Conservation (phyloP, 1,140 invertebrate genomes). For the Drosophila insularis region DNA sequence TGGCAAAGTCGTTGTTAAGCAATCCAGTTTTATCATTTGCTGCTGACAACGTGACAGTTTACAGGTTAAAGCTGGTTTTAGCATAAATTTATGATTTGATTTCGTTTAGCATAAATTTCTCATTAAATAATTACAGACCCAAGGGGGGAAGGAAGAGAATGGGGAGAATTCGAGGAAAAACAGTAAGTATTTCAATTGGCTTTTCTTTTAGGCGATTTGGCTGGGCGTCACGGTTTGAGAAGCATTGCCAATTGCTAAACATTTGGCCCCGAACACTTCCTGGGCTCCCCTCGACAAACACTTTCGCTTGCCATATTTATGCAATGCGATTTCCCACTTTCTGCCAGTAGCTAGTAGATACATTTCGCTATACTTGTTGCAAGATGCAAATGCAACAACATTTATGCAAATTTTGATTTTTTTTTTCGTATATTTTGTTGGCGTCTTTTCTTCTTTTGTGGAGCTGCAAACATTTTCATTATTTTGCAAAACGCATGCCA, state of each 20-base stretch:
- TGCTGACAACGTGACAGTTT: constrained; percentile 56
- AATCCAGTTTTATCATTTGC: constrained; percentile 3
- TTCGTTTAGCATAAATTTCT: constrained; percentile 49
- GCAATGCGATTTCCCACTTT: constrained; percentile 79
- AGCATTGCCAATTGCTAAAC: constrained; percentile 59
- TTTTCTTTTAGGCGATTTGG: constrained; percentile 19
- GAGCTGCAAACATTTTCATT: constrained; percentile 60
- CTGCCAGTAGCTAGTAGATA: constrained; percentile 24
- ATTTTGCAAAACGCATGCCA: constrained; percentile 67
- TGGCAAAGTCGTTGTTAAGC: background rate
- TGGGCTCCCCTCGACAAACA: constrained; percentile 26
- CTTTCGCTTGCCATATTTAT: constrained; percentile 68
- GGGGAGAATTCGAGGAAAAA: background rate
- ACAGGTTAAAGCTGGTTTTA: constrained; percentile 52
- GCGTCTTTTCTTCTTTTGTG: background rate
- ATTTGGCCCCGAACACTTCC: constrained; percentile 49
- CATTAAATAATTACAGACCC: constrained; percentile 45
- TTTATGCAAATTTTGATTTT: constrained; percentile 56
- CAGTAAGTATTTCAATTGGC: constrained; percentile 29
- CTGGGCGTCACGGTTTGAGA: constrained; percentile 54
- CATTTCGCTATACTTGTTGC: constrained; percentile 13
- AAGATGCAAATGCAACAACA: constrained; percentile 30
- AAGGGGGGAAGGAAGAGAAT: background rate
- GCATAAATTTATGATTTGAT: constrained; percentile 75
- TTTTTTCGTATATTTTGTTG: constrained; percentile 3